Conservation (phyloP, 2,797 vertebrate genomes). For the Lates japonicus region DNA sequence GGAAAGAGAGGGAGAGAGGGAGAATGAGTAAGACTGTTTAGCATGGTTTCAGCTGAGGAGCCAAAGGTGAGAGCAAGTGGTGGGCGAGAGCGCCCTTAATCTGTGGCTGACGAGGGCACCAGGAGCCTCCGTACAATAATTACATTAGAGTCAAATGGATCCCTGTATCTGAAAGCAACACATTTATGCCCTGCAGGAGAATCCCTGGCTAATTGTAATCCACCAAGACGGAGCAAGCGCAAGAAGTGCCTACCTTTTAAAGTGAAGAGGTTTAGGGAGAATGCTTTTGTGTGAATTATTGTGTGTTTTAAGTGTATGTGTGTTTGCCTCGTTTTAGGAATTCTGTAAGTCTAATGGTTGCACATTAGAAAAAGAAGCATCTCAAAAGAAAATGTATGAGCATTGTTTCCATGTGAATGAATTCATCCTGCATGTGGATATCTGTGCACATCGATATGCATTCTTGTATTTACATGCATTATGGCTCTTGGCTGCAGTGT, state of each 20-base stretch:
- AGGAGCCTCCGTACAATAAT: slow-evolving; percentile 86
- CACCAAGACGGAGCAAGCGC: slow-evolving; percentile 83
- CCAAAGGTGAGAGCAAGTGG: slow-evolving; percentile 89
- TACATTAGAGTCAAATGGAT: slow-evolving; percentile 90
- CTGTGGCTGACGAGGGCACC: slow-evolving; percentile 86
- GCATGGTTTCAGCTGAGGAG: slow-evolving; percentile 84
- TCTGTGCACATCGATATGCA: slow-evolving; percentile 55
- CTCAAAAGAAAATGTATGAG: slow-evolving; percentile 34
- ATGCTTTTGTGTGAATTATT: slow-evolving; percentile 74
- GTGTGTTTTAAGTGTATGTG: slow-evolving; percentile 58
- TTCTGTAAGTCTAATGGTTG: slow-evolving; percentile 55
- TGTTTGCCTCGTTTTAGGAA: slow-evolving; percentile 50
- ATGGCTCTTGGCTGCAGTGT: slow-evolving; percentile 52
- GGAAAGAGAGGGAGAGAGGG: slow-evolving; percentile 51
- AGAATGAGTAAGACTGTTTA: slow-evolving; percentile 75
- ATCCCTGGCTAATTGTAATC: slow-evolving; percentile 90
- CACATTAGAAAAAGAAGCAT: slow-evolving; percentile 27
- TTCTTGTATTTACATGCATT: slow-evolving; percentile 66
- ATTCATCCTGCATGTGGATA: slow-evolving; percentile 43
- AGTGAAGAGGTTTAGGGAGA: slow-evolving; percentile 79
- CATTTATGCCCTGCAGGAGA: slow-evolving; percentile 90
- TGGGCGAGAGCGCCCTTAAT: slow-evolving; percentile 88
- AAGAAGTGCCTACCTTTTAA: slow-evolving; percentile 85
- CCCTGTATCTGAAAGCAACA: slow-evolving; percentile 90
- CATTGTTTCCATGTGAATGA: slow-evolving; percentile 54